Evolutionary conservation across 1,140 invertebrate species (phyloP).

Genomic region (Leptinotarsa undecemlineata): DNA sequence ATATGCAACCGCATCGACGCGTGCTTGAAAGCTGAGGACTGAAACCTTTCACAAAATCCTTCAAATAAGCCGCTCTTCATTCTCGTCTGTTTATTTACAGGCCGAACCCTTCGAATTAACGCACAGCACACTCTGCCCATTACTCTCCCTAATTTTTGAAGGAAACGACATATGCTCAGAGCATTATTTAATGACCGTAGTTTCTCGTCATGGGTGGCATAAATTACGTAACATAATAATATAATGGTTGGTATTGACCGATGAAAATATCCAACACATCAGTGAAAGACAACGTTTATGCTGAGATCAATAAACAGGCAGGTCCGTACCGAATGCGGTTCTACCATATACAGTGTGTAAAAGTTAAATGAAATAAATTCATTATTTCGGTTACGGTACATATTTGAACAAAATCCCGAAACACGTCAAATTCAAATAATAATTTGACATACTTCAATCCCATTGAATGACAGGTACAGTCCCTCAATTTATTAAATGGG

Average conservation of each 20-base stretch:
- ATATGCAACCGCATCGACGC: background rate
- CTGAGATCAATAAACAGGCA: no score
- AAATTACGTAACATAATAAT: background rate
- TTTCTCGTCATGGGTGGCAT: background rate
- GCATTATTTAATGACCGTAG: constrained; percentile 4
- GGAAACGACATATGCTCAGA: constrained; percentile 10
- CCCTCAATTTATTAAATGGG: no score
- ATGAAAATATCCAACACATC: background rate
- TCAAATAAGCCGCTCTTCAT: constrained; percentile 3
- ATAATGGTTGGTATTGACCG: constrained; percentile 8
- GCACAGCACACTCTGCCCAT: background rate
- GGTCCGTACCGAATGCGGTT: no score
- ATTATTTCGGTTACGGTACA: no score
- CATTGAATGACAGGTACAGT: no score
- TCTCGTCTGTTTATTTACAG: background rate
- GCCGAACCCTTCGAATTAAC: background rate
- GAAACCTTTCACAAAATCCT: background rate
- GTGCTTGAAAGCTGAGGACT: background rate
- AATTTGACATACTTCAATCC: no score
- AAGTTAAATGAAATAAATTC: no score
- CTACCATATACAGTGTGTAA: no score
- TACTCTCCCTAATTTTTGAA: background rate
- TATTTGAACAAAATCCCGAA: no score
- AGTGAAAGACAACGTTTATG: no score
- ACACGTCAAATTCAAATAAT: no score